Conservation (phyloP, 2,797 vertebrate genomes). For the Amphiprion clarkii region DNA sequence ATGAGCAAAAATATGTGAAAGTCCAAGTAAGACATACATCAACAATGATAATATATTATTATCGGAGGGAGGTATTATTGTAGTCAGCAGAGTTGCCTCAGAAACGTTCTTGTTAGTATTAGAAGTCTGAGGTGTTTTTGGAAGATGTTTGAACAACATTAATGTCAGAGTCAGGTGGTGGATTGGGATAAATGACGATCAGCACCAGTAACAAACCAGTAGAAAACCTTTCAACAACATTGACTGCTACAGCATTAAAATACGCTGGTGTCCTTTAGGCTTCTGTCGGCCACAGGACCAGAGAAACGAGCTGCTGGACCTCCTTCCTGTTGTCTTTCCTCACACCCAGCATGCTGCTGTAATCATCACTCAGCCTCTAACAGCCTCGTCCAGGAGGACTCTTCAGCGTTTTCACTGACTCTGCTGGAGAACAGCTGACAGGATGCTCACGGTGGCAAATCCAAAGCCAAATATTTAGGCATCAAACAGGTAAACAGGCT, state of each 20-base stretch:
- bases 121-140: no score
- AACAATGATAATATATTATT: no score
- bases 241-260: not conserved
- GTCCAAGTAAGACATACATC: no score
- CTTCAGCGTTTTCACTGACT: slow-evolving; percentile 46
- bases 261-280: slow-evolving; percentile 17
- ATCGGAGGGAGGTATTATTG: no score
- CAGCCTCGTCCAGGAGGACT: slow-evolving; percentile 50
- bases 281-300: slow-evolving; percentile 11
- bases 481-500: slow-evolving; percentile 67
- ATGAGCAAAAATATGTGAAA: no score
- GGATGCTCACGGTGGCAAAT: slow-evolving; percentile 43
- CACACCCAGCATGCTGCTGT: slow-evolving; percentile 19
- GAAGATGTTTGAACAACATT: no score
- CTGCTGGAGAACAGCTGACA: slow-evolving; percentile 36
- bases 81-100: no score
- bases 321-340: slow-evolving; percentile 27
- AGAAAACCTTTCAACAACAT: no score
- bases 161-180: no score
- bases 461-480: slow-evolving; percentile 69
- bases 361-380: slow-evolving; percentile 54
- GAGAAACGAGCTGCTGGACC: slow-evolving; percentile 21
- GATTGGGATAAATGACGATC: no score
- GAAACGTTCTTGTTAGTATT: no score
- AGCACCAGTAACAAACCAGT: no score